phyloP scores from a whole-genome alignment of 2,888 invertebrate species.

The Hymenopus coronatus region DNA sequence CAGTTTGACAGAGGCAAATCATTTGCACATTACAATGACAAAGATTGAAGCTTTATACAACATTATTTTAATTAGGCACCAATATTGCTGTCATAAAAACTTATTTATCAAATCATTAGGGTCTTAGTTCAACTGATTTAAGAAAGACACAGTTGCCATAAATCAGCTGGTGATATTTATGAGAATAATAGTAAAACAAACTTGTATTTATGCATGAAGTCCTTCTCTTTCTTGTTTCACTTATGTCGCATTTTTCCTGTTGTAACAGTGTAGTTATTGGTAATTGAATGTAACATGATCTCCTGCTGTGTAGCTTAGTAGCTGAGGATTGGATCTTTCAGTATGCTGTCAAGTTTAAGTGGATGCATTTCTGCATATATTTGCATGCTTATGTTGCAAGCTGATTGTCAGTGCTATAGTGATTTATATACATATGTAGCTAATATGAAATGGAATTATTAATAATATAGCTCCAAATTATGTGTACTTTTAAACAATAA shows the following conservation, averaged over 20 bases:
- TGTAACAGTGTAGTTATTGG: not conserved
- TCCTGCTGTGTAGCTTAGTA: not conserved
- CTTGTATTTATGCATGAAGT: not conserved
- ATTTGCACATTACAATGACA: too few relatives aligned
- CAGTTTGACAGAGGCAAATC: too few relatives aligned
- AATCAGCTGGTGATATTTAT: not conserved
- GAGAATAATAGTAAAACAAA: not conserved
- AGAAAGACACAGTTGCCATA: too few relatives aligned
- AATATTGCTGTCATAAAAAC: too few relatives aligned
- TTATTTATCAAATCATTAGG: too few relatives aligned
- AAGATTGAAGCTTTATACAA: too few relatives aligned
- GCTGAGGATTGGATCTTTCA: not conserved
- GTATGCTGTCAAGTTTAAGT: not conserved
- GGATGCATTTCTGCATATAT: too few relatives aligned
- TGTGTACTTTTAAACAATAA: not conserved
- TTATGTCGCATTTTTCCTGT: not conserved
- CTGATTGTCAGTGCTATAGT: not conserved
- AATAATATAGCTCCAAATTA: not conserved
- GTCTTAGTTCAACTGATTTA: too few relatives aligned
- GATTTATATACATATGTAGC: not conserved
- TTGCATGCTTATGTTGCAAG: not conserved
- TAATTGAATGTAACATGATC: too few relatives aligned
- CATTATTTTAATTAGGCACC: too few relatives aligned
- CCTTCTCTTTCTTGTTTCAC: not conserved
- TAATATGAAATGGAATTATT: not conserved